These are phyloP conservation scores for Tetragonula clypearis DNA, from an alignment of 1,140 invertebrate genomes.

Conservation along the genomic window DNA sequence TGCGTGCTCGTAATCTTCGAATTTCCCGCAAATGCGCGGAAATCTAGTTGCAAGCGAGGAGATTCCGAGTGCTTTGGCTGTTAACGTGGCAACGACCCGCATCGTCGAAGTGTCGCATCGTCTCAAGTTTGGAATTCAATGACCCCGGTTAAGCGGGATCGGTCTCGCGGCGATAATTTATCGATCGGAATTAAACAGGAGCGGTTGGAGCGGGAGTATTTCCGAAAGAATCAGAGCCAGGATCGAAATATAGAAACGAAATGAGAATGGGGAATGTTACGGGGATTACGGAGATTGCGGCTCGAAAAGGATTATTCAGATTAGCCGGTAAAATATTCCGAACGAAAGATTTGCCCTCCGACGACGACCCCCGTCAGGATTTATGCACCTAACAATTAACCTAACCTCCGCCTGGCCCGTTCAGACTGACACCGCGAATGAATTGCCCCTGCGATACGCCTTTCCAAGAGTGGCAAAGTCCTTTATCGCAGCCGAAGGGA, in stretches of 20 bases:
- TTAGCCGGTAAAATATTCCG: slow-evolving; percentile 41
- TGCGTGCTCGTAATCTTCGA: no score
- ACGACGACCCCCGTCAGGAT: background rate
- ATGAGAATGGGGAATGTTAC: slow-evolving; percentile 34
- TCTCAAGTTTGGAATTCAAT: slow-evolving; percentile 5
- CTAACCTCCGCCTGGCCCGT: background rate
- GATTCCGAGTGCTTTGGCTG: background rate
- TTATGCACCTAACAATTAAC: slow-evolving; percentile 48
- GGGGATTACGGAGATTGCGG: slow-evolving; percentile 39
- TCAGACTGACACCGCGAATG: slow-evolving; percentile 14
- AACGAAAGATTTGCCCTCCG: slow-evolving; percentile 33
- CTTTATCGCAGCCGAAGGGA: background rate
- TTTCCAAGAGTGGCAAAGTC: background rate
- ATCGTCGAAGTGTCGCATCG: no score
- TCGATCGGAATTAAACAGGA: slow-evolving; percentile 26
- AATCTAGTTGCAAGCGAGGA: no score
- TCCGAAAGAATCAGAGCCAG: background rate
- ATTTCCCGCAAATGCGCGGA: no score
- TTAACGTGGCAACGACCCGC: background rate
- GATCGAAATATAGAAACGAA: slow-evolving; percentile 22
- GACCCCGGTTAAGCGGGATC: background rate
- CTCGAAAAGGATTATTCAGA: slow-evolving; percentile 41
- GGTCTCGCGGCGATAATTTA: background rate
- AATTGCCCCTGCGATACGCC: background rate
- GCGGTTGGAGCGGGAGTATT: background rate